Conservation (phyloP, 2,113 vertebrate genomes). For the Amazona vittata region DNA sequence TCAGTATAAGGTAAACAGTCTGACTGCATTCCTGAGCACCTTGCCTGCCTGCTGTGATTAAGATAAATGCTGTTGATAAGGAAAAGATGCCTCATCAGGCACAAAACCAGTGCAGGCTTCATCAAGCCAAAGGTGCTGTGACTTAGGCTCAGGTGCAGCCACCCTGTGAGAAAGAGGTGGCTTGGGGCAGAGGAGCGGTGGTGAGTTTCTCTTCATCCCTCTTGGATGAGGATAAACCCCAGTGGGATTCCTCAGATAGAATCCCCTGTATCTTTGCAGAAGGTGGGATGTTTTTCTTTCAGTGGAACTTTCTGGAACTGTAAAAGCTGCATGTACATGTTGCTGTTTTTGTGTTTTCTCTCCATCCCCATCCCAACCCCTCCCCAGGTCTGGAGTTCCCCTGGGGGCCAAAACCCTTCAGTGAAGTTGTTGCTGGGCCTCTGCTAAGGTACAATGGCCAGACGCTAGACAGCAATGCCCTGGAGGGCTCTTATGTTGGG, state of each 20-base stretch:
- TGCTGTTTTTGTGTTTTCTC: not conserved
- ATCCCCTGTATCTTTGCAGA: not conserved
- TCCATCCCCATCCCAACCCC: rapidly evolving
- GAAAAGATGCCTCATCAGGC: not conserved
- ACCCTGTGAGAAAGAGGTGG: not conserved
- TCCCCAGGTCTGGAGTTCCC: slow-evolving; percentile 93
- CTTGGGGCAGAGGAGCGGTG: not conserved
- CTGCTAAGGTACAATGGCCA: slow-evolving; percentile 90
- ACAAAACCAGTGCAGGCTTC: not conserved
- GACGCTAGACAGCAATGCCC: slow-evolving; percentile 86
- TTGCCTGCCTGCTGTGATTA: not conserved
- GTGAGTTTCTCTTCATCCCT: not conserved
- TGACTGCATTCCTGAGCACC: slow-evolving; percentile 35
- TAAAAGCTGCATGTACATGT: not conserved
- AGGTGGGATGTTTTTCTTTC: not conserved
- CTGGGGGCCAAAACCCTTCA: slow-evolving; percentile 98
- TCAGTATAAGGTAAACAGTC: not conserved
- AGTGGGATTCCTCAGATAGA: not conserved
- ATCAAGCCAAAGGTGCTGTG: not conserved
- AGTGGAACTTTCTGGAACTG: not conserved
- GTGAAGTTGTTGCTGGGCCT: slow-evolving; percentile 93
- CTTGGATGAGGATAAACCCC: not conserved
- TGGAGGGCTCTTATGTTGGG: slow-evolving; percentile 93
- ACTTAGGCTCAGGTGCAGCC: not conserved
- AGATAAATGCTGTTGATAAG: not conserved